phyloP scores from a whole-genome alignment of 2,888 invertebrate species.

The Diplazon laetatorius region DNA sequence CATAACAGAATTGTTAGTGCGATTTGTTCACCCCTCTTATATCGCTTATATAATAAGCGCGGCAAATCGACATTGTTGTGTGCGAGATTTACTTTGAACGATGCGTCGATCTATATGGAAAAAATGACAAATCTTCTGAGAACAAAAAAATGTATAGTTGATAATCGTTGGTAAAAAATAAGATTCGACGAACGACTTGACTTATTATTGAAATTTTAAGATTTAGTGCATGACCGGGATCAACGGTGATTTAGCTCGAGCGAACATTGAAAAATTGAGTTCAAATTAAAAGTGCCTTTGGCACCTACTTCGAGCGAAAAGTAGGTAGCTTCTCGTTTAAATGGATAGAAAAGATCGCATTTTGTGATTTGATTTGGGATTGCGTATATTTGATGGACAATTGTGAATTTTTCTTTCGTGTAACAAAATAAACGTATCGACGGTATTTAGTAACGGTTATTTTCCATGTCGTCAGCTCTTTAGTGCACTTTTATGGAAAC shows the following conservation, averaged over 20 bases:
- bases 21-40: neutral
- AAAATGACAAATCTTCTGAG: neutral
- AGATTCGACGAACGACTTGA: neutral
- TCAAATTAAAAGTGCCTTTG: conserved; percentile 1
- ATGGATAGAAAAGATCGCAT: conserved; percentile 14
- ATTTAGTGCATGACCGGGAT: neutral
- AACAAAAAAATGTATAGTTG: neutral
- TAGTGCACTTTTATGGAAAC: conserved; percentile 8
- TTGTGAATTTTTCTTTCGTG: conserved; percentile 46
- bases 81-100: neutral
- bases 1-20: neutral
- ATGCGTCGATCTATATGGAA: neutral
- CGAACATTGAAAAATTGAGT: neutral
- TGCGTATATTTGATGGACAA: conserved; percentile 20
- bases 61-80: neutral
- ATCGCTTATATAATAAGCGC: neutral
- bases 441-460: neutral
- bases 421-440: conserved; percentile 46
- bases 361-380: conserved; percentile 42
- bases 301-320: neutral
- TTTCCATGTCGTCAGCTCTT: conserved; percentile 28
- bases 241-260: neutral
- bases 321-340: conserved; percentile 7
- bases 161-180: neutral
- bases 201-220: neutral